Base-by-base conservation (phyloP, 1,140 invertebrate species). In the Zaprionus vittiger region DNA sequence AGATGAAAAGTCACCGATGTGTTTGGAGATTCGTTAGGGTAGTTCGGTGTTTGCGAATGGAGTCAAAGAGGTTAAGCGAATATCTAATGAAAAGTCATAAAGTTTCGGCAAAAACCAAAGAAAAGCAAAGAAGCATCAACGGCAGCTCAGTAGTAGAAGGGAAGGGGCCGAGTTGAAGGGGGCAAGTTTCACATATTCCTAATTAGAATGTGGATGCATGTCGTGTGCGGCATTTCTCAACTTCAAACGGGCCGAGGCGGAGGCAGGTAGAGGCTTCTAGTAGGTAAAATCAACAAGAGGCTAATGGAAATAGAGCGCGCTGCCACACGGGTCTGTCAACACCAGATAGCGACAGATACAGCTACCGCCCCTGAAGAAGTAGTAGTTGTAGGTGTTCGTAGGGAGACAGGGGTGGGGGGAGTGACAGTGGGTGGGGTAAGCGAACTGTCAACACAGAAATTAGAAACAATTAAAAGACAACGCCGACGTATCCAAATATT, bases 391-490 rank as follows among this genome's bases (percentile, higher is more conserved):
- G 47, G 20, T 54, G 47, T 77, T 15, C 26, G 7, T 17, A 28
- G 31, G 12, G 15, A 31, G 76, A 54, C 47, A 37, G 14, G 26
- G 22, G 66, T 57, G 54, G 38, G n/a, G 20, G 22, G 17, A 44
- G 14, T 47, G 55, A 34, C 38, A 62, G 69, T n/a, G 67, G 47
- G 49, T 52, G 28, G 54, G 61, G 17, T 52, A 52, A 52, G 47
- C 47, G 20, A 17, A 69, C 64, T 71, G 83, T 86, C 83, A 86
- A 86, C 83, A 86, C 37, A 31, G 69, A 87, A 87, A 86, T 87
- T 87, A 87, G 83, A 86, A 86, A 83, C 80, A 83, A 86, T 86
- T 86, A 87, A 87, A 80, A 83, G 81, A 56, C 80, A 77, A 65
- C 57, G 70, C 84, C 83, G 83, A 63, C 81, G 37, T 59, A 47